Conservation (phyloP, 1,140 invertebrate genomes). For the Drosophila setifemur region DNA sequence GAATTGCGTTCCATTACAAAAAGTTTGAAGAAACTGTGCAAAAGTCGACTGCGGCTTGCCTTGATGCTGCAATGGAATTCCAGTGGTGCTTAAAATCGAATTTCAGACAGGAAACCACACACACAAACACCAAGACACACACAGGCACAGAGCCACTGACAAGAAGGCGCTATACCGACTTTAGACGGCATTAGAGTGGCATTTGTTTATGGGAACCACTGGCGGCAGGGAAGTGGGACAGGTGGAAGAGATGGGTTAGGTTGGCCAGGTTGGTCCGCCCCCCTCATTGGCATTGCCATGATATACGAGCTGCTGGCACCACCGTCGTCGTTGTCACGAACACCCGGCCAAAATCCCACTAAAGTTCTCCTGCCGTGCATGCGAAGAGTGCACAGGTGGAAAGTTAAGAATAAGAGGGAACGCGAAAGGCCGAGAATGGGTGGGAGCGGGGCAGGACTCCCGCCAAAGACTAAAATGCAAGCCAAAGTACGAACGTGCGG, state of each 20-base stretch:
- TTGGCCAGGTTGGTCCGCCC: neutral
- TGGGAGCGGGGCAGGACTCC: constrained; percentile 3
- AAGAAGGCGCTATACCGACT: constrained; percentile 57
- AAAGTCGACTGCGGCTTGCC: constrained; percentile 48
- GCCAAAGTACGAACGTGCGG: constrained; percentile 1
- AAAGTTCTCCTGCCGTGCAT: constrained; percentile 70
- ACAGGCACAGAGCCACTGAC: constrained; percentile 12
- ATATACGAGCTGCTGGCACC: constrained; percentile 35
- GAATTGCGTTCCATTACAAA: constrained; percentile 24
- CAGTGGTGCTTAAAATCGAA: constrained; percentile 74
- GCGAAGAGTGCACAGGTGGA: constrained; percentile 53
- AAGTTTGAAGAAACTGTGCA: neutral
- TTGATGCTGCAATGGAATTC: constrained; percentile 59
- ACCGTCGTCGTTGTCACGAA: constrained; percentile 54
- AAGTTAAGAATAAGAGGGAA: constrained; percentile 1
- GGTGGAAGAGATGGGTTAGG: neutral
- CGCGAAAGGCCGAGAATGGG: neutral
- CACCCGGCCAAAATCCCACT: constrained; percentile 62
- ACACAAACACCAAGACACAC: neutral
- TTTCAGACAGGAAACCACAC: constrained; percentile 36
- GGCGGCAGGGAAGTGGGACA: constrained; percentile 6
- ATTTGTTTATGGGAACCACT: constrained; percentile 72
- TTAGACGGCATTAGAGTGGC: constrained; percentile 77
- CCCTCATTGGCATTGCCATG: constrained; percentile 39
- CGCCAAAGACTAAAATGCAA: constrained; percentile 48